Conservation (phyloP, 2,797 vertebrate genomes). For the Pogonophryne albipinna region DNA sequence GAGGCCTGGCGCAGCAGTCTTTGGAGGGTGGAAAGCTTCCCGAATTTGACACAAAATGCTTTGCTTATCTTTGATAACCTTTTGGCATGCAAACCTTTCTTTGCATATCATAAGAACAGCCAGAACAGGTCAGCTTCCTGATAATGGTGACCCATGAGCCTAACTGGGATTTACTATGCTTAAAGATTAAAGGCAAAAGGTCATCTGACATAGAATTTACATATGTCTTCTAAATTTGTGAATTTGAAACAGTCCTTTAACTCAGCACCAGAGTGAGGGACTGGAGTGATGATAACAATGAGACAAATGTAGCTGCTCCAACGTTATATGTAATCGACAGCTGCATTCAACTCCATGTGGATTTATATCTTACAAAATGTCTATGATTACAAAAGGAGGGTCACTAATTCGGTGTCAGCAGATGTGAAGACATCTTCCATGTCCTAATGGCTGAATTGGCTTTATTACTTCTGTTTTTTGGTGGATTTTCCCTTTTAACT, state of each 20-base stretch:
- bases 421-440: neutral
- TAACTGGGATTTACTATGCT: conserved; percentile 15
- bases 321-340: neutral
- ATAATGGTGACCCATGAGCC: conserved; percentile 10
- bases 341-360: conserved; percentile 1
- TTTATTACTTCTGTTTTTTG: neutral
- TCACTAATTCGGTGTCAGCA: neutral
- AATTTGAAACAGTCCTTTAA: neutral
- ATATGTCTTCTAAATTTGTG: neutral
- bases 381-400: neutral
- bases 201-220: neutral
- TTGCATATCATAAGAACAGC: conserved; percentile 58
- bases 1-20: no score
- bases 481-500: conserved; percentile 13
- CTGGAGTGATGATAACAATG: neutral
- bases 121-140: conserved; percentile 35
- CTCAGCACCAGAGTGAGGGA: neutral
- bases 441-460: neutral
- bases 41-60: conserved; percentile 61
- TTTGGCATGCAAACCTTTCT: conserved; percentile 69
- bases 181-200: neutral
- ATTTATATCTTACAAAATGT: neutral
- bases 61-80: conserved; percentile 64
- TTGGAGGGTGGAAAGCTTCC: conserved; percentile 51
- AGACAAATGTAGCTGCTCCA: neutral